Percentiles rank a stretch among this genome's conserved stretches.
Evolutionary conservation across 2,113 vertebrate species (phyloP).

Genomic region (Caranx melampygus): DNA sequence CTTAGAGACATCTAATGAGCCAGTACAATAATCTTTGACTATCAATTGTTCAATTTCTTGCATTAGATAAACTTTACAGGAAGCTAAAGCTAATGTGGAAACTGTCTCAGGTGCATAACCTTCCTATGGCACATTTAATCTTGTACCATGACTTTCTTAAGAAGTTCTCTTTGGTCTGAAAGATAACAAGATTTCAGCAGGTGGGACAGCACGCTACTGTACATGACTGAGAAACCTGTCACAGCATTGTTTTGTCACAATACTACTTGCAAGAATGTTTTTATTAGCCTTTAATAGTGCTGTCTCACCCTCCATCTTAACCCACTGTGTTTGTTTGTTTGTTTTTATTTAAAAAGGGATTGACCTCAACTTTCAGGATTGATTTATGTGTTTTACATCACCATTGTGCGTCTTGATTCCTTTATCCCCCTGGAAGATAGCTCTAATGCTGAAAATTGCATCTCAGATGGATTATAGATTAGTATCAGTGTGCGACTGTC

Average conservation of each 20-base stretch:
- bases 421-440: slow-evolving; percentile 23
- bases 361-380: slow-evolving; percentile 29
- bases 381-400: slow-evolving; percentile 41
- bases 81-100: slow-evolving; percentile 9
- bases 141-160: slow-evolving; percentile 44
- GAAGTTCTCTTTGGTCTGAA: slow-evolving; percentile 55
- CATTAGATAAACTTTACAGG: slow-evolving; percentile 4
- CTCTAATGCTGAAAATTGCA: slow-evolving; percentile 40
- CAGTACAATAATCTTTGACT: neutral
- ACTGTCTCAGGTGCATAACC: slow-evolving; percentile 4
- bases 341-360: slow-evolving; percentile 29
- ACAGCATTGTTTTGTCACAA: slow-evolving; percentile 21
- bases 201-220: slow-evolving; percentile 39
- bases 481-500: slow-evolving; percentile 53
- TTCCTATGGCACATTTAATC: neutral
- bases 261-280: slow-evolving; percentile 10
- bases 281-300: slow-evolving; percentile 25
- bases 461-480: slow-evolving; percentile 59
- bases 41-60: neutral
- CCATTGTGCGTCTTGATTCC: slow-evolving; percentile 15
- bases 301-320: neutral
- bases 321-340: slow-evolving; percentile 14
- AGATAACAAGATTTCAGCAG: slow-evolving; percentile 44
- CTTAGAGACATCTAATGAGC: neutral
- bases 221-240: slow-evolving; percentile 66